A percentile compares a stretch with the other conserved stretches of the same genome.
phyloP scores from a whole-genome alignment of 2,888 invertebrate genomes.

The Lobophora halterata region DNA sequence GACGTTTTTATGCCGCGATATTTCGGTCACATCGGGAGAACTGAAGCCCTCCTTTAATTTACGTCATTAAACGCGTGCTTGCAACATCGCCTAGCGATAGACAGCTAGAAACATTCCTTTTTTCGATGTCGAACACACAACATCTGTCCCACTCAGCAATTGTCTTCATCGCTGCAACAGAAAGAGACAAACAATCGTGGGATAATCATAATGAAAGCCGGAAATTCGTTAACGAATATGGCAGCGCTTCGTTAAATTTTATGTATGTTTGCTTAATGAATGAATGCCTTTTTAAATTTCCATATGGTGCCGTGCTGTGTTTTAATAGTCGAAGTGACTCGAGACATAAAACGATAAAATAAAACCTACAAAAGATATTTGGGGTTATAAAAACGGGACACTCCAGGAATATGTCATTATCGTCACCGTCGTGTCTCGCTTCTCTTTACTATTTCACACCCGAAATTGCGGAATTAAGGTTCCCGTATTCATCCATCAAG shows the following conservation, averaged over 20 bases:
- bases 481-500: slow-evolving; percentile 72
- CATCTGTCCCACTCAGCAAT: slow-evolving; percentile 42
- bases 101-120: slow-evolving; percentile 45
- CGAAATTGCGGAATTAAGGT: slow-evolving; percentile 68
- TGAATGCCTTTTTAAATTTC: slow-evolving; percentile 72
- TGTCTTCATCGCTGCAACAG: slow-evolving; percentile 29
- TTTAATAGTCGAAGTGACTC: slow-evolving; percentile 41
- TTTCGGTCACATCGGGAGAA: slow-evolving; percentile 54
- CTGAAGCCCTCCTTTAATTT: slow-evolving; percentile 65
- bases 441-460: slow-evolving; percentile 63
- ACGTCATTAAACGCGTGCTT: slow-evolving; percentile 68
- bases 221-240: slow-evolving; percentile 77
- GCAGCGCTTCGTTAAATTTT: slow-evolving; percentile 76
- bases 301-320: slow-evolving; percentile 57
- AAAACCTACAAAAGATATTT: slow-evolving; percentile 40
- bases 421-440: slow-evolving; percentile 45
- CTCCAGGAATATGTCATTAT: slow-evolving; percentile 48
- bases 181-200: slow-evolving; percentile 51
- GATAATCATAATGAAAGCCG: slow-evolving; percentile 67
- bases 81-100: slow-evolving; percentile 67
- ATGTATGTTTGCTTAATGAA: slow-evolving; percentile 75
- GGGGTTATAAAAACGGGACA: slow-evolving; percentile 38
- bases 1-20: slow-evolving; percentile 73
- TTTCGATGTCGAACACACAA: slow-evolving; percentile 26
- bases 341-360: slow-evolving; percentile 40